Conservation (phyloP, 2,113 vertebrate species). For the Pachycephala philippinensis region DNA sequence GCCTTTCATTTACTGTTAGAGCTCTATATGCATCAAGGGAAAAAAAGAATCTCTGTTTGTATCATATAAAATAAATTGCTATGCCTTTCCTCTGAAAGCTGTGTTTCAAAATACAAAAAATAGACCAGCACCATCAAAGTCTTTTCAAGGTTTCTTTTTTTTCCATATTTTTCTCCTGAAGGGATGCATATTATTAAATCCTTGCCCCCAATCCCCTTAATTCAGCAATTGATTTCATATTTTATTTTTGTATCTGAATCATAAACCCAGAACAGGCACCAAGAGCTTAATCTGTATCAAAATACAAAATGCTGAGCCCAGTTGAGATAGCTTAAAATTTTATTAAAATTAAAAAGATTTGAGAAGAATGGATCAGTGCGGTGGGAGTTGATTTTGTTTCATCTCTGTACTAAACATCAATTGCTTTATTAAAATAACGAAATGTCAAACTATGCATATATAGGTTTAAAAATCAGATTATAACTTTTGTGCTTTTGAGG, state of each 20-base stretch:
- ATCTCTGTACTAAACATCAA: neutral
- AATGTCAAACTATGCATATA: neutral
- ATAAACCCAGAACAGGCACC: neutral
- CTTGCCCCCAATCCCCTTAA: rapidly evolving
- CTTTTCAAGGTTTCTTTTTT: neutral
- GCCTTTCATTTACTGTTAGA: neutral
- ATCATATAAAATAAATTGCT: neutral
- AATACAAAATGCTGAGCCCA: neutral
- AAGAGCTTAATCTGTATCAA: neutral
- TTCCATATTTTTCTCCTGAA: neutral
- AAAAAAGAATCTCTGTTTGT: neutral
- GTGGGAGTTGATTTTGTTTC: neutral
- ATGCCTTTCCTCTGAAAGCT: neutral
- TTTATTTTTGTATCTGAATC: neutral
- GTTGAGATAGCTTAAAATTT: neutral
- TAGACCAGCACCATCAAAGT: neutral
- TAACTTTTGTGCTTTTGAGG: neutral
- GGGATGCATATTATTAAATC: neutral
- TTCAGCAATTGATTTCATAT: neutral
- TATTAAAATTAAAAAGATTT: neutral
- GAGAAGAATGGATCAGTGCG: neutral
- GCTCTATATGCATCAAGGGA: neutral
- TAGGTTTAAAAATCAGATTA: neutral
- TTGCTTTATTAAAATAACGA: neutral
- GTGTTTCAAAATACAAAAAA: neutral